A percentile compares a stretch with the other conserved stretches of the same genome.
phyloP scores from a whole-genome alignment of 2,113 vertebrate species.

The Rhipidura dahli region DNA sequence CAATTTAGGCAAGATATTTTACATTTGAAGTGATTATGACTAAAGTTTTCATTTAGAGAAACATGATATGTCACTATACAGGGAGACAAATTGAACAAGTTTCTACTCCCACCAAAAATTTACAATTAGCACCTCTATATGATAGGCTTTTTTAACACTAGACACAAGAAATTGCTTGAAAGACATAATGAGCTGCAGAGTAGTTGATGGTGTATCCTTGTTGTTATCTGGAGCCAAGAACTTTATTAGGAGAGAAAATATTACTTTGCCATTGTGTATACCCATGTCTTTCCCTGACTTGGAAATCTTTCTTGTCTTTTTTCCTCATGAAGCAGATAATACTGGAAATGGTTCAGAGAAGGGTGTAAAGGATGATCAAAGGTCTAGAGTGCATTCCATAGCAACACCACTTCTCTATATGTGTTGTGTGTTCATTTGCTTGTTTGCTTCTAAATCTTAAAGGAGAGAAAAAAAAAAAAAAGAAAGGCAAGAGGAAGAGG shows the following conservation, averaged over 20 bases:
- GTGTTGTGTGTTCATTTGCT: background rate
- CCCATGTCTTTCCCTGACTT: background rate
- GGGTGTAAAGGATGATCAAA: background rate
- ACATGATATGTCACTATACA: background rate
- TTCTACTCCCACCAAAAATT: background rate
- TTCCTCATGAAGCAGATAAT: background rate
- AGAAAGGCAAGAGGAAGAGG: background rate
- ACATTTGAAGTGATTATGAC: background rate
- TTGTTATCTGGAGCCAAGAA: background rate
- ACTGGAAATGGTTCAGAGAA: background rate
- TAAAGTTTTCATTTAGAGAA: background rate
- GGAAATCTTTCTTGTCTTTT: background rate
- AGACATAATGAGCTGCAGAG: background rate
- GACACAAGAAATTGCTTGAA: background rate
- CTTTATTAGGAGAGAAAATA: background rate
- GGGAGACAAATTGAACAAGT: background rate
- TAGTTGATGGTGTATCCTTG: background rate
- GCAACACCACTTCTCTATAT: background rate
- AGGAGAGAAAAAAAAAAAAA: background rate
- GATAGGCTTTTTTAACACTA: background rate
- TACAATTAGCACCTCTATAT: background rate
- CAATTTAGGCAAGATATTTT: background rate
- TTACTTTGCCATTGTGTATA: background rate
- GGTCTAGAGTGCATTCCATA: background rate
- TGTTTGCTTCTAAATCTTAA: background rate